These are phyloP conservation scores for Campoletis sonorensis DNA, from an alignment of 1,140 invertebrate genomes.

Conservation along the genomic window DNA sequence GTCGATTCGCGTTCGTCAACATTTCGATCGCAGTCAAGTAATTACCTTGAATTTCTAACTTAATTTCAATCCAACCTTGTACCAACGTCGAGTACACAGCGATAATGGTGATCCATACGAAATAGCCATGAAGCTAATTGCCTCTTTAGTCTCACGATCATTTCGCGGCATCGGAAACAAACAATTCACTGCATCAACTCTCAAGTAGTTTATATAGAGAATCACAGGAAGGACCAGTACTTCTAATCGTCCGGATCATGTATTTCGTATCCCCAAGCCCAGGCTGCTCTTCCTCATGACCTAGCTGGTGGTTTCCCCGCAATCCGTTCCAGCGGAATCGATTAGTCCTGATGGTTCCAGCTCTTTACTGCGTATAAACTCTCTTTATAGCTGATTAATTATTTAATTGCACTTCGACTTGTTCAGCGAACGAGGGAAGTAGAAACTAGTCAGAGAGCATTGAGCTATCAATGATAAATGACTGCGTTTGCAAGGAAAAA, in stretches of 20 bases:
- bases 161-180: background rate
- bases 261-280: conserved; percentile 2
- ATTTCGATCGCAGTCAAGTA: background rate
- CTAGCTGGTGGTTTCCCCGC: background rate
- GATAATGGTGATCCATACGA: conserved; percentile 1
- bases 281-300: background rate
- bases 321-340: background rate
- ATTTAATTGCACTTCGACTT: background rate
- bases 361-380: background rate
- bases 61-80: background rate
- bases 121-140: conserved; percentile 14
- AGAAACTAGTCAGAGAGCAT: background rate
- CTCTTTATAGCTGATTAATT: background rate
- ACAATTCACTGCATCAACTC: background rate
- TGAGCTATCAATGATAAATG: background rate
- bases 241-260: background rate
- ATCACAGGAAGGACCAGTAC: background rate
- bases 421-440: background rate
- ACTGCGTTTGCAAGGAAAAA: background rate
- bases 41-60: background rate
- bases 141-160: conserved; percentile 7
- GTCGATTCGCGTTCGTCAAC: too few relatives aligned
- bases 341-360: background rate
- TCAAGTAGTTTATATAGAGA: conserved; percentile 7
- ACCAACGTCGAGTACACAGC: background rate